Evolutionary conservation across 2,113 vertebrate genomes (phyloP).

Genomic region (Spea bombifrons): DNA sequence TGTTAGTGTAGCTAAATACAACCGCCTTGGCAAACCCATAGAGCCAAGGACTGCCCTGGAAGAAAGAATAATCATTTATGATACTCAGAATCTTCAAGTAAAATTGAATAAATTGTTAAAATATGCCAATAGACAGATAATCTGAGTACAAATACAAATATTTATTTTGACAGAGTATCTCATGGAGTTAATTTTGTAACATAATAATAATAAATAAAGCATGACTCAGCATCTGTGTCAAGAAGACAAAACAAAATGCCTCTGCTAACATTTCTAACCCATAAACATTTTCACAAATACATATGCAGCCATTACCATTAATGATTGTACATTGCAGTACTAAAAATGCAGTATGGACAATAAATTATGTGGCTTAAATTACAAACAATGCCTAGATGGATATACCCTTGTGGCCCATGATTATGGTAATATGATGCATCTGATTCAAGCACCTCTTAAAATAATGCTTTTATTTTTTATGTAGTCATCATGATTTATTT

Average conservation of each 20-base stretch:
- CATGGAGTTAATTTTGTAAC: neutral
- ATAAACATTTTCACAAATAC: conserved; percentile 33
- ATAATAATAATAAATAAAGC: neutral
- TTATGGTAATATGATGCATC: conserved; percentile 33
- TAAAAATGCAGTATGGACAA: conserved; percentile 34
- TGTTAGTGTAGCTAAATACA: too few relatives aligned
- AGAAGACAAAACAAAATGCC: conserved; percentile 7
- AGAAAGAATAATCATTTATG: too few relatives aligned
- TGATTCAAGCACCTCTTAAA: conserved; percentile 31
- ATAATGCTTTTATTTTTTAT: conserved; percentile 27
- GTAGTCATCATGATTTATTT: neutral
- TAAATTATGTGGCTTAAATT: conserved; percentile 31
- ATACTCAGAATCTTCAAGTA: too few relatives aligned
- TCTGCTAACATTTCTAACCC: conserved; percentile 20
- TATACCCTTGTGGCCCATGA: conserved; percentile 27
- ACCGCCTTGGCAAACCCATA: too few relatives aligned
- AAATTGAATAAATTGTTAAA: too few relatives aligned
- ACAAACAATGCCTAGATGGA: conserved; percentile 23
- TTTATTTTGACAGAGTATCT: neutral
- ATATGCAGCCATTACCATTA: conserved; percentile 32
- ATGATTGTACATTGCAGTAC: conserved; percentile 33
- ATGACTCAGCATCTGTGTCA: conserved; percentile 28
- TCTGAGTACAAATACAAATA: neutral
- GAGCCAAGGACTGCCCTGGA: too few relatives aligned
- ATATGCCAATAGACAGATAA: too few relatives aligned